Conservation (phyloP, 2,888 invertebrate species). For the Dryocosmus kuriphilus region DNA sequence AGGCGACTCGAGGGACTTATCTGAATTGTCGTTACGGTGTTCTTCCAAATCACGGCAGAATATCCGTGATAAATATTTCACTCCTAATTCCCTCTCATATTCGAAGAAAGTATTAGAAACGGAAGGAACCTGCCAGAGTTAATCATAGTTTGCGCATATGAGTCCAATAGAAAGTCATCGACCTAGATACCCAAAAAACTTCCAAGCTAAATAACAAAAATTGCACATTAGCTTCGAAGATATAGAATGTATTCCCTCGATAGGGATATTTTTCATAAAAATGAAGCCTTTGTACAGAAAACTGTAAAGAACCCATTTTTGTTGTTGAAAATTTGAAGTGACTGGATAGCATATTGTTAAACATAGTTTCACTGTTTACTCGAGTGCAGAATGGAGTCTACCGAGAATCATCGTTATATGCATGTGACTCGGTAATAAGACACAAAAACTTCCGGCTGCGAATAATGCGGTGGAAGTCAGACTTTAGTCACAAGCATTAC, state of each 20-base stretch:
- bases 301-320: background rate
- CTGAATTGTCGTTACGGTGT: too few relatives aligned
- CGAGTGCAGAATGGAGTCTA: background rate
- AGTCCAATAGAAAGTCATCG: background rate
- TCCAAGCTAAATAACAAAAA: background rate
- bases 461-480: conserved; percentile 32
- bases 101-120: background rate
- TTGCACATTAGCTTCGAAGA: too few relatives aligned
- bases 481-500: conserved; percentile 44
- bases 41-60: too few relatives aligned
- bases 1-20: too few relatives aligned
- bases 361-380: background rate
- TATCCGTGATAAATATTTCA: background rate
- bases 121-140: background rate
- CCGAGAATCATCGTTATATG: background rate
- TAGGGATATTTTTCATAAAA: background rate
- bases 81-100: background rate
- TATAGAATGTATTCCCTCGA: background rate
- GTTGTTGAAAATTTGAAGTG: background rate
- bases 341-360: background rate
- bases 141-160: background rate
- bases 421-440: background rate
- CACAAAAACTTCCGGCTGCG: conserved; percentile 42
- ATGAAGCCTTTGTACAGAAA: background rate
- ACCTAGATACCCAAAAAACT: background rate